Evolutionary conservation across 2,797 vertebrate species (phyloP), one percentile per base, ranked within the genome.

Genomic region (Leptatherina wallacei): DNA sequence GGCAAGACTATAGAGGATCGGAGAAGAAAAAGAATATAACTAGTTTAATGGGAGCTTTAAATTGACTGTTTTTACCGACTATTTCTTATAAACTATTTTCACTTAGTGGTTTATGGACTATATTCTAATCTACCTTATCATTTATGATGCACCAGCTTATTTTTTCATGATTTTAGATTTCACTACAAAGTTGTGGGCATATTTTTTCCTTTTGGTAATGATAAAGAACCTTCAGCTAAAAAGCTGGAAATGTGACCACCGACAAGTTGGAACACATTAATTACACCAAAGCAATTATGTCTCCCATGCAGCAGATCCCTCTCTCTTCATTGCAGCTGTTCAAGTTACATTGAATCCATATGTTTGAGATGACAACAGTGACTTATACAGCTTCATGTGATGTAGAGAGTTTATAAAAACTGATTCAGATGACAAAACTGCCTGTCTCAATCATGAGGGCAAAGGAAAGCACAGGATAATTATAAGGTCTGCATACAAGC

Each of bases 381-480:
- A 33, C 12, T 33, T 57, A 49, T 10, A n/a, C 3, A 9, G 49
- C 10, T 52, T 52, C 24, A 52, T 27, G 8, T 52, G 49, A 24
- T 27, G 2, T 24, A 9, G 49, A 24, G 8, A 56, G 24, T 71
- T 71, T 27, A 61, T 30, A 20, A 36, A 55, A 61, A 44, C 3
- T 2, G 33, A 12, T 36, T 22, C 35, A 52, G 69, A 52, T 57
- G 27, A 81, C 54, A 29, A 78, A 72, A 63, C 52, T 40, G 35
- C 20, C 44, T n/a, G 2, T 36, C 40, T 70, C 30, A 44, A 67
- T 69, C 44, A 76, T 4, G 32, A 66, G 57, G 55, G 40, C 40
- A 78, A 81, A 69, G 18, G 11, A 54, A 66, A 14, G 44, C 49
- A 60, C 13, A 44, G 5, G 33, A 69, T 85, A 73, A 81, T 84